A percentile compares a stretch with the other conserved stretches of the same genome.
Conservation (phyloP, 2,888 invertebrate genomes). For the Lacanobia wlatinum region DNA sequence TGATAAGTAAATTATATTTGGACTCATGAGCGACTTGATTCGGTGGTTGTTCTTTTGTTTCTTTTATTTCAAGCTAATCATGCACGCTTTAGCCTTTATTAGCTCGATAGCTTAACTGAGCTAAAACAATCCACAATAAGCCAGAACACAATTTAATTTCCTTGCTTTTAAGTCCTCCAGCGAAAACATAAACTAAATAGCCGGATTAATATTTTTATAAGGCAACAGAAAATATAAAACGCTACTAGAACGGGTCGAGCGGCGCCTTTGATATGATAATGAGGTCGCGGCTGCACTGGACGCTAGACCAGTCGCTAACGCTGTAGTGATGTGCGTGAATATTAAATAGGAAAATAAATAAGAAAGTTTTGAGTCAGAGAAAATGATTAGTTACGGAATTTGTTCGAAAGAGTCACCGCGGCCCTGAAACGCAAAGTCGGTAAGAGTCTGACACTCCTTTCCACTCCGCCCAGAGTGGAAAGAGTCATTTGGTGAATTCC, state of each 20-base stretch:
- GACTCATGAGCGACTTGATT: too few relatives aligned
- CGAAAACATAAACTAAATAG: conserved; percentile 11
- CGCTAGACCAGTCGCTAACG: conserved; percentile 25
- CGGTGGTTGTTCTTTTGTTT: not conserved
- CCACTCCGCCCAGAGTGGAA: too few relatives aligned
- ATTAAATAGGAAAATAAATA: conserved; percentile 1
- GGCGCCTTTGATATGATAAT: conserved; percentile 75
- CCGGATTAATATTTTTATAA: conserved; percentile 34
- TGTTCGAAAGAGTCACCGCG: too few relatives aligned
- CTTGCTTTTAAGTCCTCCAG: not conserved
- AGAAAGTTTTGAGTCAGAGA: not conserved
- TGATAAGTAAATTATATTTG: not conserved
- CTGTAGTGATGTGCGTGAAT: conserved; percentile 28
- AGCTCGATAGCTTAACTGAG: too few relatives aligned
- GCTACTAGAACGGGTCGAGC: conserved; percentile 46
- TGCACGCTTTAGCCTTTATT: too few relatives aligned
- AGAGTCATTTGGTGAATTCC: too few relatives aligned
- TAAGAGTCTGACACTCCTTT: too few relatives aligned
- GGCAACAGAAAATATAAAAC: conserved; percentile 51
- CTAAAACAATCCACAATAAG: too few relatives aligned
- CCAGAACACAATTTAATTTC: not conserved
- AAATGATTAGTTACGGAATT: not conserved
- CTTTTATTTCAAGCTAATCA: not conserved
- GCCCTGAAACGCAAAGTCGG: too few relatives aligned
- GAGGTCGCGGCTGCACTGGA: conserved; percentile 56